A percentile compares a stretch with the other conserved stretches of the same genome.
phyloP scores from a whole-genome alignment of 2,113 vertebrate genomes.

The Aspidoscelis tigris region DNA sequence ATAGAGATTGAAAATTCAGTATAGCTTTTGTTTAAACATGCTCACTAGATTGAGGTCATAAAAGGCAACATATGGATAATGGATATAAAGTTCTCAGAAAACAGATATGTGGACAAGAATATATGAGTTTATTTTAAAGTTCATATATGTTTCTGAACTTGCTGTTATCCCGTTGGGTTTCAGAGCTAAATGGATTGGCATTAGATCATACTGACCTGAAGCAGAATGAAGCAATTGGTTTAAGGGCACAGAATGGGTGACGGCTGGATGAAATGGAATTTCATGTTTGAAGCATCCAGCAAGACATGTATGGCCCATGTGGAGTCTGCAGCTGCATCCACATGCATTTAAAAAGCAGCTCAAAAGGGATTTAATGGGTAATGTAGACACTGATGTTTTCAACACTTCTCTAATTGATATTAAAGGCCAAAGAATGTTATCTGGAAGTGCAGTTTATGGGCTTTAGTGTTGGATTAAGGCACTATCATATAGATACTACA shows the following conservation, averaged over 20 bases:
- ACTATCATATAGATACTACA: no score
- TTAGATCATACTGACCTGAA: background rate
- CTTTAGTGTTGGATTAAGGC: no score
- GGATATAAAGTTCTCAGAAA: background rate
- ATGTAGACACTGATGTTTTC: no score
- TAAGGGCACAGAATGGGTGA: background rate
- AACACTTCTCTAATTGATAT: no score
- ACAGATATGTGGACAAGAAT: background rate
- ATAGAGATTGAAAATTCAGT: background rate
- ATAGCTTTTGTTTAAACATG: conserved; percentile 1
- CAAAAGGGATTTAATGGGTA: no score
- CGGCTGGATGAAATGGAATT: background rate
- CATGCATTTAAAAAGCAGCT: no score
- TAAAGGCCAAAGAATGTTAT: no score
- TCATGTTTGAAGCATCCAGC: background rate
- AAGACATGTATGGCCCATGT: background rate
- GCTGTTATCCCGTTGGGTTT: background rate
- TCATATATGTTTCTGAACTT: background rate
- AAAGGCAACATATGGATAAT: background rate
- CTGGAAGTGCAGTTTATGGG: no score
- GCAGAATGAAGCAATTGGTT: background rate
- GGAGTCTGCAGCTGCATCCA: no score
- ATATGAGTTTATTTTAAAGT: background rate
- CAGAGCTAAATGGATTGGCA: background rate
- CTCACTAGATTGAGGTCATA: background rate